Percentiles rank a stretch among this genome's conserved stretches.
Conservation (phyloP, 2,888 invertebrate species). For the Cosmia trapezina region DNA sequence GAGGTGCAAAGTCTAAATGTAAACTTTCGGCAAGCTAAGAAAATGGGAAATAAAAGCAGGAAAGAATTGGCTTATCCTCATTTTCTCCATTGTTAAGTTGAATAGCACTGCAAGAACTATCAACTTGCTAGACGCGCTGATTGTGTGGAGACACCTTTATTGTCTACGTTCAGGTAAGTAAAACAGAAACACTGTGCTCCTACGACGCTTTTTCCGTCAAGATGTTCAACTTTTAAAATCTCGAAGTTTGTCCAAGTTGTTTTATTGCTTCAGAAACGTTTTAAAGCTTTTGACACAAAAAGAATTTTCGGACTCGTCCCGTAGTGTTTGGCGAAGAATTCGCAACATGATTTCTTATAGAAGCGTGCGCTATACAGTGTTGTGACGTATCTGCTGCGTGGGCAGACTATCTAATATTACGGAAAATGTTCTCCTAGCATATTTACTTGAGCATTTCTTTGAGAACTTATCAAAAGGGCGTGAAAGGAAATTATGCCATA, state of each 20-base stretch:
- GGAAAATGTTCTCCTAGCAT: constrained; percentile 65
- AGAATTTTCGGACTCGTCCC: constrained; percentile 69
- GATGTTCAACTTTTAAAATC: constrained; percentile 85
- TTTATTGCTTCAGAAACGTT: constrained; percentile 74
- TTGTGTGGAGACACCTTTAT: constrained; percentile 88
- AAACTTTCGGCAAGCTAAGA: constrained; percentile 86
- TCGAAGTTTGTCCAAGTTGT: constrained; percentile 77
- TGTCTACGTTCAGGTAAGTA: constrained; percentile 88
- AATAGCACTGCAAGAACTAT: constrained; percentile 88
- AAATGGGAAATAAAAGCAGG: constrained; percentile 85
- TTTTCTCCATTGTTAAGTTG: constrained; percentile 89
- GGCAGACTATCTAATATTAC: constrained; percentile 46
- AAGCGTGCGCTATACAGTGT: constrained; percentile 46
- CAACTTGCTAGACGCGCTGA: constrained; percentile 86
- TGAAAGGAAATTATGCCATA: constrained; percentile 84
- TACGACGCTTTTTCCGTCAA: constrained; percentile 81
- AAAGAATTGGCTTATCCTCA: constrained; percentile 88
- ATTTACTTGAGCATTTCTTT: constrained; percentile 69
- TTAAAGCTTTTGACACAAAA: constrained; percentile 72
- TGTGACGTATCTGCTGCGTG: constrained; percentile 54
- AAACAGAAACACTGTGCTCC: constrained; percentile 83
- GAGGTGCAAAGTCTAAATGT: constrained; percentile 82
- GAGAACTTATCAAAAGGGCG: constrained; percentile 78
- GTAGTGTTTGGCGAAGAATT: constrained; percentile 55
- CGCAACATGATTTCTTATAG: constrained; percentile 61